Conservation (phyloP, 2,797 vertebrate species). For the Danio jaintianensis region DNA sequence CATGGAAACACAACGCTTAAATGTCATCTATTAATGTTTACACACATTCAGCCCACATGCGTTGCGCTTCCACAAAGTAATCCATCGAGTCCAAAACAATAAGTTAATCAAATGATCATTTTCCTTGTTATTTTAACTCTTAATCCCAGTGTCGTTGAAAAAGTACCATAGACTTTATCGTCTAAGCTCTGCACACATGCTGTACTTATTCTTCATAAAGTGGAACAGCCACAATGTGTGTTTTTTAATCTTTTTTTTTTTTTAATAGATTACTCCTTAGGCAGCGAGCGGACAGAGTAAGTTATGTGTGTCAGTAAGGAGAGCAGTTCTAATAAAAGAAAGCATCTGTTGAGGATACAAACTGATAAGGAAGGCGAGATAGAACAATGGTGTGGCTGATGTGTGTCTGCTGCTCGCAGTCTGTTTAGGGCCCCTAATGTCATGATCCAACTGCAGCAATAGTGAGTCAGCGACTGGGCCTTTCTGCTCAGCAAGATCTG, state of each 20-base stretch:
- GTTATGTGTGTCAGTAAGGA: slow-evolving; percentile 41
- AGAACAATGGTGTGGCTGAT: slow-evolving; percentile 48
- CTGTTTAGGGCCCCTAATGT: slow-evolving; percentile 39
- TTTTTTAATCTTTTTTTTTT: neutral
- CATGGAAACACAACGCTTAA: slow-evolving; percentile 5
- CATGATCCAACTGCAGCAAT: slow-evolving; percentile 51
- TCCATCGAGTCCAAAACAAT: neutral
- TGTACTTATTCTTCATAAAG: slow-evolving; percentile 52
- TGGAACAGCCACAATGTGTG: slow-evolving; percentile 45
- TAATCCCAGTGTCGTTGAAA: slow-evolving; percentile 15
- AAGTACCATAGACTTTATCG: slow-evolving; percentile 2
- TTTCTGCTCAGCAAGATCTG: slow-evolving; percentile 63
- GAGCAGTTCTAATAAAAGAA: slow-evolving; percentile 61
- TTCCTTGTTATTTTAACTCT: slow-evolving; percentile 10
- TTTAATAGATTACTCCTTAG: slow-evolving; percentile 4
- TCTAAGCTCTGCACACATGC: slow-evolving; percentile 32
- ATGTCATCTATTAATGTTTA: slow-evolving; percentile 32
- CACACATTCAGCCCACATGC: neutral
- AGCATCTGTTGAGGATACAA: slow-evolving; percentile 58
- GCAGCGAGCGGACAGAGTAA: slow-evolving; percentile 2
- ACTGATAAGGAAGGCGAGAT: slow-evolving; percentile 53
- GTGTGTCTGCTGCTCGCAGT: slow-evolving; percentile 42
- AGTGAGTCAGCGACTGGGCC: slow-evolving; percentile 71
- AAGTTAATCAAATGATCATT: neutral
- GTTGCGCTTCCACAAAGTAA: neutral